Conservation (phyloP, 2,797 vertebrate species). For the Enteromius mattozi region DNA sequence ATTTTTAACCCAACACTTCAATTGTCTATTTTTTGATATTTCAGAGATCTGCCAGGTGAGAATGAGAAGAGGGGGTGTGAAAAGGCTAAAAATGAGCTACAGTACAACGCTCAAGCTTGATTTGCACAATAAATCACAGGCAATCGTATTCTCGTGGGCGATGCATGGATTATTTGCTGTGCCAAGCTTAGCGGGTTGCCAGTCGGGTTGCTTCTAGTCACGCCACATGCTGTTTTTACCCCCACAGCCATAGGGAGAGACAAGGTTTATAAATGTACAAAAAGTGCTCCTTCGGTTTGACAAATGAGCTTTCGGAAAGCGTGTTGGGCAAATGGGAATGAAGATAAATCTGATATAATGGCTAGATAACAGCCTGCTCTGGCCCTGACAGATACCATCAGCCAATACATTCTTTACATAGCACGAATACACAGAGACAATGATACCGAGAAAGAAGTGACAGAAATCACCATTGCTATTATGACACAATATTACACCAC, state of each 20-base stretch:
- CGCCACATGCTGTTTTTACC: constrained; percentile 75
- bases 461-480: neutral
- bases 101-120: constrained; percentile 63
- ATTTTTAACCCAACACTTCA: constrained; percentile 51
- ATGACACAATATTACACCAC: neutral
- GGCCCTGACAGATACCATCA: constrained; percentile 77
- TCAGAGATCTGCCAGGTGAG: constrained; percentile 31
- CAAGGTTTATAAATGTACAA: constrained; percentile 67
- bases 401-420: constrained; percentile 78
- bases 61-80: constrained; percentile 26
- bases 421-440: constrained; percentile 59
- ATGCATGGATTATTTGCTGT: constrained; percentile 69
- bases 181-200: constrained; percentile 75
- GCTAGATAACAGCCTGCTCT: constrained; percentile 80
- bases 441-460: constrained; percentile 59
- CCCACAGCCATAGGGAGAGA: constrained; percentile 70
- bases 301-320: constrained; percentile 80
- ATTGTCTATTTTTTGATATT: constrained; percentile 45
- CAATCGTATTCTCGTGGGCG: constrained; percentile 62
- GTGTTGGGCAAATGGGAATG: constrained; percentile 75
- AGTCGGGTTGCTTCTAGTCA: constrained; percentile 68
- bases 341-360: constrained; percentile 84
- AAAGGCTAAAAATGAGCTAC: constrained; percentile 63
- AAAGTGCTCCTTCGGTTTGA: constrained; percentile 75
- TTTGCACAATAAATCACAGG: constrained; percentile 75